phyloP scores from a whole-genome alignment of 2,113 vertebrate genomes.

The Pitta sordida region DNA sequence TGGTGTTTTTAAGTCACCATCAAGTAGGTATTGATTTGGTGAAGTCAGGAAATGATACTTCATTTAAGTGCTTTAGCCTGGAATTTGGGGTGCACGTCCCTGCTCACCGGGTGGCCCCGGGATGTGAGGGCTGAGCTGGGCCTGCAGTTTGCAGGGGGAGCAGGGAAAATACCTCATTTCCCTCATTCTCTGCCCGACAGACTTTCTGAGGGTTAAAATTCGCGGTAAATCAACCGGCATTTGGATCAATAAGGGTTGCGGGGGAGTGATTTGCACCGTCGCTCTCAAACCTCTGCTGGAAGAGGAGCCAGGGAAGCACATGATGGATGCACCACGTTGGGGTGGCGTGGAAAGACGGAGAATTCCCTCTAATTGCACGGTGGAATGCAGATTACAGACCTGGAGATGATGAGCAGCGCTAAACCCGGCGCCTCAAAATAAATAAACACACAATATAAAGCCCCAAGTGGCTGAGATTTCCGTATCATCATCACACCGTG shows the following conservation, averaged over 20 bases:
- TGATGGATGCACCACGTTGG: fast-evolving
- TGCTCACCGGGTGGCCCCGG: neutral
- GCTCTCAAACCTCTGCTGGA: neutral
- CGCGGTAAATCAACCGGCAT: neutral
- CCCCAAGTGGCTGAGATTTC: neutral
- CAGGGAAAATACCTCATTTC: fast-evolving
- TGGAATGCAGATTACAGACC: neutral
- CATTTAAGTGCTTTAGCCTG: neutral
- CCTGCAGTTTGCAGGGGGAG: neutral
- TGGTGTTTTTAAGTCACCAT: conserved; percentile 64
- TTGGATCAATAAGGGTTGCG: conserved; percentile 23
- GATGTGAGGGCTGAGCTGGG: neutral
- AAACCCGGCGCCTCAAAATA: neutral
- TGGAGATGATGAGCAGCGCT: neutral
- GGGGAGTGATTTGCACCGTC: neutral
- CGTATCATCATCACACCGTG: neutral
- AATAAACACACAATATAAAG: neutral
- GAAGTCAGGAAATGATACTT: conserved; percentile 44
- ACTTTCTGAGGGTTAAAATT: neutral
- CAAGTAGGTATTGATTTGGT: conserved; percentile 32
- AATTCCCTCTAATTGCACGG: neutral
- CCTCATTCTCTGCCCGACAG: neutral
- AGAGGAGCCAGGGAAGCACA: neutral
- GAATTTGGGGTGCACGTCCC: neutral
- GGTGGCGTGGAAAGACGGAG: neutral